Evolutionary conservation across 2,888 invertebrate species (phyloP), one percentile per base, ranked within the genome.

Genomic region (Ellobium chinense): DNA sequence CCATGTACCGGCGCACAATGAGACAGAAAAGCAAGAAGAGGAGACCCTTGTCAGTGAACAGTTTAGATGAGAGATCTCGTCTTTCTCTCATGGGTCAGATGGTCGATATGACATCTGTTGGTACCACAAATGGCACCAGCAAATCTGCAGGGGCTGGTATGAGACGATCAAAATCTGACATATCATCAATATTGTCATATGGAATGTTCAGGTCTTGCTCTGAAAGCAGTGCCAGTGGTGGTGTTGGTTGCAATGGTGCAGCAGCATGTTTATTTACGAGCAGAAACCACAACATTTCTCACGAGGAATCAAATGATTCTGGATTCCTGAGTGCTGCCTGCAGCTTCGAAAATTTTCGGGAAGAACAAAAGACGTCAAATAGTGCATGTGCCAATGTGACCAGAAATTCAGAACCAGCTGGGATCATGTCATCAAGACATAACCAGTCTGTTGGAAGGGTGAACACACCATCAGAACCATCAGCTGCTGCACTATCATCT

Each of bases 11-110:
- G 29, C 62, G 80, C 1, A 31, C 74, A 27, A 66, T 80, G 74
- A 24, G 80, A n/a, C 80, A 80, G 56, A 73, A 74, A 37, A 56
- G 66, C 72, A 80, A 80, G 54, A 73, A 74, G 60, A 73, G 68
- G n/a, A 60, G 80, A 0, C 80, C 80, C 4, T 29, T 74, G 58
- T 80, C 80, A 1, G 74, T 74, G 37, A 27, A 56, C 46, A 74
- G 73, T 29, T 36, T 80, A 34, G 80, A 80, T 46, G 80, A 80
- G 36, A 62, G 60, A 14, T 66, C 56, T 21, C 73, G 80, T n/a
- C 54, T 24, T 18, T 80, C 74, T 18, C 80, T 74, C 0, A 66
- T 74, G 58, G 66, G 80, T 80, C 80, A 80, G 60, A 36, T 73
- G 58, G 73, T 74, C 37, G 80, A 80, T 31, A 80, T 66, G 63